These are phyloP conservation scores for Apocrypta bakeri DNA, from an alignment of 1,140 invertebrate genomes.

Conservation along the genomic window DNA sequence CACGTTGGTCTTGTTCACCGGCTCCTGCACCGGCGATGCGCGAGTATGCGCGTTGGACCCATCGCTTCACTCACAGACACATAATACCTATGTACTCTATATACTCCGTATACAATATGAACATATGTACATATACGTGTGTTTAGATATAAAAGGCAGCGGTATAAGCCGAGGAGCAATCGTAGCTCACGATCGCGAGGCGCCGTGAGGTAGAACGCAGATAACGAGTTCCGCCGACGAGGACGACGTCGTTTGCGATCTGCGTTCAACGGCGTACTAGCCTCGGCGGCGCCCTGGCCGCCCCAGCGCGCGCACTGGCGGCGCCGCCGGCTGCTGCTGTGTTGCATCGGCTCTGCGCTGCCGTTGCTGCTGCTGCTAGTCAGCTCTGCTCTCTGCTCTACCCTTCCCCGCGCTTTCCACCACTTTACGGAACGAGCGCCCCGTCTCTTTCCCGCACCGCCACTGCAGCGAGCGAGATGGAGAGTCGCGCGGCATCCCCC, in stretches of 20 bases:
- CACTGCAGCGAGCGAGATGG: background rate
- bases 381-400: background rate
- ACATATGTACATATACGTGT: background rate
- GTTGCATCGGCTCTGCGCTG: background rate
- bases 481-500: background rate
- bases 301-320: constrained; percentile 30
- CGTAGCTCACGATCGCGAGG: constrained; percentile 6
- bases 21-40: background rate
- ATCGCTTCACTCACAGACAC: background rate
- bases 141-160: no score
- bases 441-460: background rate
- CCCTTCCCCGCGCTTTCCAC: constrained; percentile 7
- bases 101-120: no score
- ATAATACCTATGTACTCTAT: constrained; percentile 3
- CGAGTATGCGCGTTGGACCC: background rate
- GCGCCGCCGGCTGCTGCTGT: background rate
- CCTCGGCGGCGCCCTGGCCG: constrained; percentile 59
- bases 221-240: constrained; percentile 45
- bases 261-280: constrained; percentile 71
- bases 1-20: background rate
- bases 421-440: constrained; percentile 2
- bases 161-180: no score
- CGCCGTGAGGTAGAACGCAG: constrained; percentile 25
- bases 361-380: no score
- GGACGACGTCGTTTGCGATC: constrained; percentile 66